phyloP scores from a whole-genome alignment of 2,888 invertebrate genomes.

The Caenorhabditis doughertyi region DNA sequence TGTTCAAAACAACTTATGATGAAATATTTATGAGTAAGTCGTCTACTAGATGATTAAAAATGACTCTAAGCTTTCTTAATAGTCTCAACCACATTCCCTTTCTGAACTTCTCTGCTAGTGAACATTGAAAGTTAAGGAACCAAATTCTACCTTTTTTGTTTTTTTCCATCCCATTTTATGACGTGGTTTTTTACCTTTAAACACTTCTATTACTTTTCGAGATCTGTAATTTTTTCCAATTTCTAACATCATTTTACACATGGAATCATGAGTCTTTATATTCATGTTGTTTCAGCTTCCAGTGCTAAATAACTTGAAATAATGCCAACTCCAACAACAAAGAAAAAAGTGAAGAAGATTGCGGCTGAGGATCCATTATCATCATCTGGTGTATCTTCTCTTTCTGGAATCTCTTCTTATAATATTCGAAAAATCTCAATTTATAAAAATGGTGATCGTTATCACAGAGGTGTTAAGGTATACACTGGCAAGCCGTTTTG shows the following conservation, averaged over 20 bases:
- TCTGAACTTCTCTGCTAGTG: too few species aligned
- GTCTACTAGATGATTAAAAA: too few species aligned
- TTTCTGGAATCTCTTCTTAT: slow-evolving; percentile 55
- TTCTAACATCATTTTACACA: slow-evolving; percentile 16
- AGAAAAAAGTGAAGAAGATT: slow-evolving; percentile 46
- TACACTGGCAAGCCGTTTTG: neutral
- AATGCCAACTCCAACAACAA: slow-evolving; percentile 47
- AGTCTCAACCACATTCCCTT: too few species aligned
- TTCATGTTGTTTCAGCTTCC: neutral
- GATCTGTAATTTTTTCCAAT: slow-evolving; percentile 2
- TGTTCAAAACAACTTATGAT: too few species aligned
- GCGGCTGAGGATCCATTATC: slow-evolving; percentile 59
- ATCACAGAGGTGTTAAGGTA: slow-evolving; percentile 64
- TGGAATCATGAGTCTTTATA: neutral
- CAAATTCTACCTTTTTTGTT: too few species aligned
- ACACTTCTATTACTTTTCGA: neutral
- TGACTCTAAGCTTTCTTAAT: too few species aligned
- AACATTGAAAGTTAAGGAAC: too few species aligned
- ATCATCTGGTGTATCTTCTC: slow-evolving; percentile 65
- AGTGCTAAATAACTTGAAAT: neutral
- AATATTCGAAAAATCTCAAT: slow-evolving; percentile 58
- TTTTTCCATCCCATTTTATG: neutral
- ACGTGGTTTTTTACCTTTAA: neutral
- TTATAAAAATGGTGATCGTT: slow-evolving; percentile 64
- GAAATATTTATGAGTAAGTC: too few species aligned